phyloP scores from a whole-genome alignment of 2,797 vertebrate genomes.

The Halcyon badia region DNA sequence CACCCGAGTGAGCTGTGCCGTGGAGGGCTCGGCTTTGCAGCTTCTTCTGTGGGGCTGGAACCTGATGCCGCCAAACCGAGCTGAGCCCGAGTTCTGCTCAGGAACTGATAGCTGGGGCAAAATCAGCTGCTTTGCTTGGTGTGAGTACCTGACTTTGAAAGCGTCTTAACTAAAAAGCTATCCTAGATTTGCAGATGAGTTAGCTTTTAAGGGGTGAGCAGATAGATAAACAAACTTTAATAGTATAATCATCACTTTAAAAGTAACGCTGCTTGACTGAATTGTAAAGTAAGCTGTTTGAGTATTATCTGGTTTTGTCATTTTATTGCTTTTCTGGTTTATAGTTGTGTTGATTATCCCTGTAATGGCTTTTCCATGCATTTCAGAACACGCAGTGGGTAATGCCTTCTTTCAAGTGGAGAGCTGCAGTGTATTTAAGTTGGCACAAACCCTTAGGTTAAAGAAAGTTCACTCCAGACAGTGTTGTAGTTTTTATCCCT shows the following conservation, averaged over 20 bases:
- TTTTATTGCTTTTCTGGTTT: slow-evolving; percentile 80
- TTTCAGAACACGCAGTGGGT: slow-evolving; percentile 71
- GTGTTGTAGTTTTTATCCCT: slow-evolving; percentile 76
- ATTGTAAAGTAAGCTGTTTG: slow-evolving; percentile 50
- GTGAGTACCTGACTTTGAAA: neutral
- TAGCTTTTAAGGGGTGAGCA: slow-evolving; percentile 9
- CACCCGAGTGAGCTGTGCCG: neutral
- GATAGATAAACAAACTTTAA: slow-evolving; percentile 58
- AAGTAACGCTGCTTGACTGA: slow-evolving; percentile 51
- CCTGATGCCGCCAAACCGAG: neutral
- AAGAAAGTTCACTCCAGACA: slow-evolving; percentile 81
- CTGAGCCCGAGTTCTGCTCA: neutral
- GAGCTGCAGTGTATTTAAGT: slow-evolving; percentile 80
- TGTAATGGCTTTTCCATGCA: slow-evolving; percentile 87
- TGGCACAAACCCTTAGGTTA: slow-evolving; percentile 80
- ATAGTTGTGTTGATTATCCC: slow-evolving; percentile 80
- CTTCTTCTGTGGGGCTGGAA: neutral
- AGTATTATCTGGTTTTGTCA: slow-evolving; percentile 82
- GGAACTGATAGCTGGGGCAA: neutral
- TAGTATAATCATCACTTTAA: slow-evolving; percentile 48
- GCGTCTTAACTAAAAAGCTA: neutral
- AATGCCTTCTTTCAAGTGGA: slow-evolving; percentile 77
- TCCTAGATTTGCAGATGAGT: neutral
- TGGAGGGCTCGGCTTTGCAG: neutral
- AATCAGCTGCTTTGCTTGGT: neutral